Base-by-base conservation (phyloP, 2,113 vertebrate genomes). In the Mormoops blainvillei region DNA sequence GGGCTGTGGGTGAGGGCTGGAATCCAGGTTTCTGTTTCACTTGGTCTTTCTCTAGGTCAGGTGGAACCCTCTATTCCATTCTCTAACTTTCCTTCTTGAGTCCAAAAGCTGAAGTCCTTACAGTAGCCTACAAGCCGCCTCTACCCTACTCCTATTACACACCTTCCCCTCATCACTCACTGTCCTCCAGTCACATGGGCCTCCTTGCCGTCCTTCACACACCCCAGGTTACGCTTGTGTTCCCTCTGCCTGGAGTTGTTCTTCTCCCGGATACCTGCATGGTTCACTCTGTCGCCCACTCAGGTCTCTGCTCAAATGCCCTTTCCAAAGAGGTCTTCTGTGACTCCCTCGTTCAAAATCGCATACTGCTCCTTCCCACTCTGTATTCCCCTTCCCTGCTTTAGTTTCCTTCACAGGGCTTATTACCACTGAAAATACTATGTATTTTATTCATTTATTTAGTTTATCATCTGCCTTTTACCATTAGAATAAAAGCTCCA, bases 351-450 rank as follows among this genome's bases (percentile, higher is more conserved):
- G 5, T 78, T 94, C 70, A 74, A 74, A 93, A 70, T 3, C 31
- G 15, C 10, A 33, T 2, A 5, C 16, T 1, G 31, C 5, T 45
- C 28, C 76, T n/a, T 85, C n/a, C 19, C 2, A 2, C 12, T 3
- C 19, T 89, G 52, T 61, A 26, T 77, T 65, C 31, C 33, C 38
- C 18, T 84, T 74, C 13, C 16, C 14, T 20, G 24, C 24, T 71
- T 82, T 83, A 43, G 50, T 89, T 93, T 89, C 58, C 52, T 87
- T 95, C 33, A 22, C 1, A 58, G 70, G 78, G 28, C 24, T 89
- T 88, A 73, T 54, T 70, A 68, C 10, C 12, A 33, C 48, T 19
- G 50, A 78, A 50, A 86, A 58, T 43, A 73, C 18, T 28, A 31
- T 36, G 7, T 48, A 41, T 83, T 74, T 94, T n/a, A 87, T 41